Conservation (phyloP, 1,140 invertebrate genomes). For the Sinonovacula constricta region DNA sequence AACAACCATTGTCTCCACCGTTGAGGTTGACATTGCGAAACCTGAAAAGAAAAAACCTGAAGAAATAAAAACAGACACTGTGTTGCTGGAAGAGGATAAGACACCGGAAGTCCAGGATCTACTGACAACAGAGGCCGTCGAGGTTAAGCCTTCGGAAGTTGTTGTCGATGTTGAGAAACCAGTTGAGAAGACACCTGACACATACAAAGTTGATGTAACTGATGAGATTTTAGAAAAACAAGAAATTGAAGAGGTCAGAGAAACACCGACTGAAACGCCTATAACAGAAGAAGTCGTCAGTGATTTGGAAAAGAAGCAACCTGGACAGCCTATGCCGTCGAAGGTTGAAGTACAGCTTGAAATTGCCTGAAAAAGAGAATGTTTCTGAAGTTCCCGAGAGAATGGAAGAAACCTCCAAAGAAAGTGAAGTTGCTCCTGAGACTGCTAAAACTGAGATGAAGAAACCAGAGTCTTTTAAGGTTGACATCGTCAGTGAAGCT, state of each 20-base stretch:
- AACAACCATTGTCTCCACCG: conserved; percentile 41
- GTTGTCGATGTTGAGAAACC: conserved; percentile 25
- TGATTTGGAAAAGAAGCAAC: conserved; percentile 3
- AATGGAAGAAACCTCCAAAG: conserved; percentile 18
- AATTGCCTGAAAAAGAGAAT: conserved; percentile 31
- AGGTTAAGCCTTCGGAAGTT: conserved; percentile 16
- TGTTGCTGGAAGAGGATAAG: conserved; percentile 16
- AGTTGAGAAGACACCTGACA: not conserved
- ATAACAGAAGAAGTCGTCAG: conserved; percentile 14
- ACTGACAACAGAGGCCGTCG: not conserved
- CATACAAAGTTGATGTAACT: not conserved
- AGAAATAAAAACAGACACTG: conserved; percentile 51
- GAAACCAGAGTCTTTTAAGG: conserved; percentile 52
- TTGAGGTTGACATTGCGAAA: conserved; percentile 44
- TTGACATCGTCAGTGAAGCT: conserved; percentile 45
- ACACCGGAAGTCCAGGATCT: conserved; percentile 3
- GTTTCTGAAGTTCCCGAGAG: conserved; percentile 29
- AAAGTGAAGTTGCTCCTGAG: conserved; percentile 57
- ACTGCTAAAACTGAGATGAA: conserved; percentile 49
- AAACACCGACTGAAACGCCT: conserved; percentile 20
- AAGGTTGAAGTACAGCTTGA: conserved; percentile 14
- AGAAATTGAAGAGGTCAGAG: conserved; percentile 29
- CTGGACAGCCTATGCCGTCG: not conserved
- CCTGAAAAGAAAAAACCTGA: conserved; percentile 45
- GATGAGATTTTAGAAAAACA: conserved; percentile 8